phyloP scores from a whole-genome alignment of 2,797 vertebrate species.

The Huso huso region DNA sequence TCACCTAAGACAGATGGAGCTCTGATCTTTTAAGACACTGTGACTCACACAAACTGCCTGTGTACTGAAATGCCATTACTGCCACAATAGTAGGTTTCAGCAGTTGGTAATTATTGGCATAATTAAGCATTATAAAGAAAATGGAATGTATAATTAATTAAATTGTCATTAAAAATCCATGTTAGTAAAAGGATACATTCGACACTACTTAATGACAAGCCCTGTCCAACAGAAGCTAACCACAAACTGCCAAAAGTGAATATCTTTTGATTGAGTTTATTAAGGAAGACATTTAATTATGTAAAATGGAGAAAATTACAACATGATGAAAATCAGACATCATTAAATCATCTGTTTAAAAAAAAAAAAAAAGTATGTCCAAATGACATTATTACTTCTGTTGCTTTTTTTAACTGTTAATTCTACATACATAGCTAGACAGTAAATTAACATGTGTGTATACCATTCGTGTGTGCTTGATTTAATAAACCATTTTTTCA shows the following conservation, averaged over 20 bases:
- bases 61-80: conserved; percentile 70
- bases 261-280: conserved; percentile 13
- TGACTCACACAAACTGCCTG: conserved; percentile 61
- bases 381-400: too few species aligned
- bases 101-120: conserved; percentile 80
- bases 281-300: conserved; percentile 5
- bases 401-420: too few species aligned
- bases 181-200: conserved; percentile 34
- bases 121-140: conserved; percentile 80
- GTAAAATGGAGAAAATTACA: conserved; percentile 16
- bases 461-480: too few species aligned
- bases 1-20: conserved; percentile 64
- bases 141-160: conserved; percentile 77
- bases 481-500: too few species aligned
- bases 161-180: conserved; percentile 75
- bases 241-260: not conserved
- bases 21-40: conserved; percentile 56
- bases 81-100: conserved; percentile 76
- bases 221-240: not conserved
- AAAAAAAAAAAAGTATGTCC: not conserved
- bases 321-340: conserved; percentile 17
- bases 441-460: conserved; percentile 9
- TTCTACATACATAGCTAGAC: not conserved
- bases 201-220: not conserved
- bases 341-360: conserved; percentile 10